Percentiles rank a stretch among this genome's conserved stretches.
phyloP scores from a whole-genome alignment of 2,888 invertebrate genomes.

The Taphrorychus bicolor region DNA sequence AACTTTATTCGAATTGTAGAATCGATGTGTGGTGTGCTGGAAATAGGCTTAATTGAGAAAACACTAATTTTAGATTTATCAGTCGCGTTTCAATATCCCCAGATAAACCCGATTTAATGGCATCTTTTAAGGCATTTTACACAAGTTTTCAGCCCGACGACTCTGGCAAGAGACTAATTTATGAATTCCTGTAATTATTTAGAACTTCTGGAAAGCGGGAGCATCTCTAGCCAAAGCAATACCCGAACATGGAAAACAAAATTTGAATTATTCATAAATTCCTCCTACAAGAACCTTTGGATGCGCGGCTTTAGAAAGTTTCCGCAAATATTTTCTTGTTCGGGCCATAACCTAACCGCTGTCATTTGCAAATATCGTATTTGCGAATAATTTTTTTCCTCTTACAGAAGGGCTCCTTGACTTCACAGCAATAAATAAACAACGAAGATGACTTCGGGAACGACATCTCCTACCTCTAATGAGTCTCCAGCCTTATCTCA shows the following conservation, averaged over 20 bases:
- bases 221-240: neutral
- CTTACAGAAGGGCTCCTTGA: conserved; percentile 25
- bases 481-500: conserved; percentile 54
- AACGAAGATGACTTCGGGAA: conserved; percentile 52
- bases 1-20: neutral
- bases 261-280: conserved; percentile 24
- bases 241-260: conserved; percentile 9
- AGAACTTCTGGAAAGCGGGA: conserved; percentile 1
- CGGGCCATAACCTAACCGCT: neutral
- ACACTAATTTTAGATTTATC: neutral
- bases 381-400: conserved; percentile 1
- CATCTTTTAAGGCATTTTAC: neutral
- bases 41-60: neutral
- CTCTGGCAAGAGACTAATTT: neutral
- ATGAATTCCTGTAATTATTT: neutral
- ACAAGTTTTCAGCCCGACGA: neutral
- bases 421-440: conserved; percentile 24
- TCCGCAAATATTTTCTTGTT: neutral
- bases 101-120: neutral
- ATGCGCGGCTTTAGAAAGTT: neutral
- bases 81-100: neutral
- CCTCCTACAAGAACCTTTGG: conserved; percentile 11
- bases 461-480: conserved; percentile 53
- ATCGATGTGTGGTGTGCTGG: neutral
- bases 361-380: neutral